These are phyloP conservation scores for Panthera leo DNA, from an alignment of 2,113 vertebrate genomes.

Conservation along the genomic window DNA sequence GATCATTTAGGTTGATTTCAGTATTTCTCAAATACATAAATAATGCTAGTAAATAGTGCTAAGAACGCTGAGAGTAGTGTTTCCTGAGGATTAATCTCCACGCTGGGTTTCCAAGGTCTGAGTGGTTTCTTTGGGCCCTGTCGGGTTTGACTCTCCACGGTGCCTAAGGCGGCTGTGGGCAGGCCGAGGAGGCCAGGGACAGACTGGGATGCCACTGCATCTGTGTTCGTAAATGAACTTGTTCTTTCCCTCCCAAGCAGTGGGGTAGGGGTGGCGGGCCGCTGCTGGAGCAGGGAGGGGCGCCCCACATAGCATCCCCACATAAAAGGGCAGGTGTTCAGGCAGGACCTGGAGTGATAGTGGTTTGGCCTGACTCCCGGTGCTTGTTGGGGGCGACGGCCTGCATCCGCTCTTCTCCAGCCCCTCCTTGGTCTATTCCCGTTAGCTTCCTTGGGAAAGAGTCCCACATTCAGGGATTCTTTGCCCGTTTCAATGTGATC, in stretches of 20 bases:
- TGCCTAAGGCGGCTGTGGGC: not conserved
- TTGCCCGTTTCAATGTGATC: not conserved
- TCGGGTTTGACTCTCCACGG: not conserved
- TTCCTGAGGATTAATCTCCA: not conserved
- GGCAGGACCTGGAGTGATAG: not conserved
- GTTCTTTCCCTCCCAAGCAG: not conserved
- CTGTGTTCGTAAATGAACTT: not conserved
- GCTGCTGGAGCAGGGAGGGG: not conserved
- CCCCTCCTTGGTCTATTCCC: not conserved
- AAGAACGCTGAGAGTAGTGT: rapidly evolving
- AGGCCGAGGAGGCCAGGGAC: not conserved
- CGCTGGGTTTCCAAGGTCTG: not conserved
- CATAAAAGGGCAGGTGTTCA: slow-evolving; percentile 68
- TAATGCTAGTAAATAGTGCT: not conserved
- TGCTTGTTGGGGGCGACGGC: rapidly evolving
- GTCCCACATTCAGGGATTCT: not conserved
- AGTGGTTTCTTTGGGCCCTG: not conserved
- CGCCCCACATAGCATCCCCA: slow-evolving; percentile 52
- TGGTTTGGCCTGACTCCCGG: not conserved
- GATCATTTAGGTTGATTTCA: not conserved
- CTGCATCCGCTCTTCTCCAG: not conserved
- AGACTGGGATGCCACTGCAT: rapidly evolving
- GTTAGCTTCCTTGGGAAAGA: not conserved
- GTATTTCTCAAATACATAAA: not conserved
- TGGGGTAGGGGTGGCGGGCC: not conserved